phyloP scores from a whole-genome alignment of 2,797 vertebrate species.

The Vultur gryphus region DNA sequence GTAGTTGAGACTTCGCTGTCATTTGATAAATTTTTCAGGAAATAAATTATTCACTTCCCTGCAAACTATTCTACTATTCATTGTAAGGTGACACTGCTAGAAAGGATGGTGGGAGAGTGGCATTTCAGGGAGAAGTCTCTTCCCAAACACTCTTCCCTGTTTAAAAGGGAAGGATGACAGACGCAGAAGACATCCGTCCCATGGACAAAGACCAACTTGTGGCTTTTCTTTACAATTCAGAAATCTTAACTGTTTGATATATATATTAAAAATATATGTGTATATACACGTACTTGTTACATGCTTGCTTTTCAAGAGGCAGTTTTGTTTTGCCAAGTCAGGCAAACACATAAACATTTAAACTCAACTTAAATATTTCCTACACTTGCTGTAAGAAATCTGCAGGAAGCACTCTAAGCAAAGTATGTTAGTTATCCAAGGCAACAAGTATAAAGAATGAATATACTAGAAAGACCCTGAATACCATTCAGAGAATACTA shows the following conservation, averaged over 20 bases:
- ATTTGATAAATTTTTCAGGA: conserved; percentile 1
- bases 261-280: background rate
- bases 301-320: background rate
- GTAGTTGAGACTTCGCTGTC: background rate
- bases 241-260: background rate
- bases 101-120: background rate
- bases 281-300: background rate
- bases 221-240: background rate
- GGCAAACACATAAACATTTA: background rate
- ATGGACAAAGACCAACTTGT: background rate
- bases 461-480: background rate
- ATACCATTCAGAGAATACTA: background rate
- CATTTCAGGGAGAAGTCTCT: background rate
- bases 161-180: background rate
- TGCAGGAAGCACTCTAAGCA: background rate
- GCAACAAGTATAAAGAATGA: background rate
- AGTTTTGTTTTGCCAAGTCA: background rate
- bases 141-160: background rate
- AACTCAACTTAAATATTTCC: background rate
- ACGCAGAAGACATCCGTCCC: background rate
- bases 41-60: conserved; percentile 33
- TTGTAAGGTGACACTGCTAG: background rate
- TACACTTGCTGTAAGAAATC: background rate
- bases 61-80: background rate
- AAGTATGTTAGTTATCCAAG: background rate